Conservation (phyloP, 2,113 vertebrate species). For the Acanthisitta chloris region DNA sequence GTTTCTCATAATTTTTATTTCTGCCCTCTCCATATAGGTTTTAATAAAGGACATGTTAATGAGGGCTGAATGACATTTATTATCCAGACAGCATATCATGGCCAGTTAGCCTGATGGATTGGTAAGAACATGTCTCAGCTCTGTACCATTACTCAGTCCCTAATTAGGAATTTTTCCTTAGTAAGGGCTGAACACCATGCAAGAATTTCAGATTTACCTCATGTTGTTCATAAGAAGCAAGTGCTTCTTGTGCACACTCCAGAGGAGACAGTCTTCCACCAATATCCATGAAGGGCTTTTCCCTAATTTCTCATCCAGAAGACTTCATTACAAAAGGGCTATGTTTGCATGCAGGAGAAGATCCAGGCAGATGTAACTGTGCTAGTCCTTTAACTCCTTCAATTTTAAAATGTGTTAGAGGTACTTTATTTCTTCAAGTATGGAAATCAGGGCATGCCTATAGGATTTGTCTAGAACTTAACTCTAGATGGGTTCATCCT, state of each 20-base stretch:
- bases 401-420: background rate
- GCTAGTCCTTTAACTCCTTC: background rate
- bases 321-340: background rate
- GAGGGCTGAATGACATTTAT: conserved; percentile 21
- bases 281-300: background rate
- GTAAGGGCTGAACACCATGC: background rate
- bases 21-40: background rate
- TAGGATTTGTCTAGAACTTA: background rate
- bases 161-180: conserved; percentile 2
- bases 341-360: background rate
- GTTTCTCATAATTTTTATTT: background rate
- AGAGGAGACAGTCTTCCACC: background rate
- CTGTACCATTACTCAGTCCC: background rate
- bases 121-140: background rate
- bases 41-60: conserved; percentile 7
- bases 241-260: background rate
- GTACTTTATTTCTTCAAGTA: background rate
- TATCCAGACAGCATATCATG: background rate
- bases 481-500: background rate
- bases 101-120: conserved; percentile 32
- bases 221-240: background rate
- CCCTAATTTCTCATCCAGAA: background rate
- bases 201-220: background rate
- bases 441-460: background rate
- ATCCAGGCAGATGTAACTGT: background rate